Base-by-base conservation (phyloP, 2,797 vertebrate species). In the Esox lucius region DNA sequence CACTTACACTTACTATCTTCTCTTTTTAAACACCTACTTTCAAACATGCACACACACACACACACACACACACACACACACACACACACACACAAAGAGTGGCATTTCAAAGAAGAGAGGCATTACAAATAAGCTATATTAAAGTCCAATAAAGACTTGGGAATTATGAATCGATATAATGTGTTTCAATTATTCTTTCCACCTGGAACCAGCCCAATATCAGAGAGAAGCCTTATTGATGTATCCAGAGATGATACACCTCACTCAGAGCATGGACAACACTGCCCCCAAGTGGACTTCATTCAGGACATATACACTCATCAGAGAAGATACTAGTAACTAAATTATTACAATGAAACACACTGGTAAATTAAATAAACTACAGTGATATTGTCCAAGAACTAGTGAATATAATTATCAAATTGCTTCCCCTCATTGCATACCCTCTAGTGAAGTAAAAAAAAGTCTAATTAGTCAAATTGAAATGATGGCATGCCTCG, bases 211-310 rank as follows among this genome's bases (percentile, higher is more conserved):
- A 51, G 33, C 73, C 70, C 39, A 42, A 9, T 42, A 42, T 42
- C 1, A 42, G 39, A 42, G 24, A 31, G 74, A 46, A 66, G 46
- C 33, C 65, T 17, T 24, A 80, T 68, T 11, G 26, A 72, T 65
- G 22, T 70, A 35, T 53, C 8, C 7, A 61, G 56, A 24, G 11
- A 61, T 24, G 56, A n/a, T 24, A 19, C 13, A 22, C 3, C 12
- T 4, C 0, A 15, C 65, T 15, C 28, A 85, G 89, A 83, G 26
- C 9, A 70, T 79, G 78, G 84, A 73, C 87, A 91, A 88, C 72
- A 88, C 19, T 15, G 82, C 70, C 85, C 76, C 72, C 87, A 70
- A 61, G 59, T 83, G 91, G 75, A 68, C 70, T 33, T 13, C 5
- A 49, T 5, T n/a, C 17, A 3, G 0, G 1, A 46, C 1, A 22